A percentile compares a stretch with the other conserved stretches of the same genome.
These are phyloP conservation scores for Linurgus olivaceus DNA, from an alignment of 2,797 vertebrate genomes.

Conservation along the genomic window DNA sequence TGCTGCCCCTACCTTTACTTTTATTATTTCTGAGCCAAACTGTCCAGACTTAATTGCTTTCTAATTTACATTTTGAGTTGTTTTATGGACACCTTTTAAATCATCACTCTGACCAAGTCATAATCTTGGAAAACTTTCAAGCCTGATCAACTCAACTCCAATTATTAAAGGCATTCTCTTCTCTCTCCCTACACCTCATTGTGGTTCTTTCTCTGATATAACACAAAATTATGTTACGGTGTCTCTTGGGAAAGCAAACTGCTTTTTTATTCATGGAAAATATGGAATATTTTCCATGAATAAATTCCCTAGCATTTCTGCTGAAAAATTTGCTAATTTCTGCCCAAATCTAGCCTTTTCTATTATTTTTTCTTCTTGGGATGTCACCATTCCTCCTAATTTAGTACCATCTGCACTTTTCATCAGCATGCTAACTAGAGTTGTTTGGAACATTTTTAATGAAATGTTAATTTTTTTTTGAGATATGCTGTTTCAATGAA, in stretches of 20 bases:
- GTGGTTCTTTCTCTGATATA: not conserved
- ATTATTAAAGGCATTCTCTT: not conserved
- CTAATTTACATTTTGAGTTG: not conserved
- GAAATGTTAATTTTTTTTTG: constrained; percentile 43
- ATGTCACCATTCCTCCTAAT: constrained; percentile 35
- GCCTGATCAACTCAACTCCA: not conserved
- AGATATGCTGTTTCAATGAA: not conserved
- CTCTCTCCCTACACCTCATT: not conserved
- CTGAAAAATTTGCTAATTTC: constrained; percentile 6
- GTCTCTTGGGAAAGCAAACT: not conserved
- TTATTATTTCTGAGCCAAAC: not conserved
- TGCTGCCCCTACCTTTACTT: not conserved
- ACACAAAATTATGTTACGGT: not conserved
- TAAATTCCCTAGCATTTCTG: not conserved
- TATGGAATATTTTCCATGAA: not conserved
- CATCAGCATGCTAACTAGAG: constrained; percentile 26
- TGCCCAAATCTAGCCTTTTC: not conserved
- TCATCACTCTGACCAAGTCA: not conserved
- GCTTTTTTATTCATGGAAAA: too few species aligned
- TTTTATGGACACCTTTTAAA: not conserved
- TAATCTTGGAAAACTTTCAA: not conserved
- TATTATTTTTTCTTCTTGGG: constrained; percentile 4
- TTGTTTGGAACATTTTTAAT: constrained; percentile 34
- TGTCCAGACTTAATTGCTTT: not conserved
- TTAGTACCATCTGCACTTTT: constrained; percentile 58